Conservation (phyloP, 2,113 vertebrate species). For the Dicrurus megarhynchus region DNA sequence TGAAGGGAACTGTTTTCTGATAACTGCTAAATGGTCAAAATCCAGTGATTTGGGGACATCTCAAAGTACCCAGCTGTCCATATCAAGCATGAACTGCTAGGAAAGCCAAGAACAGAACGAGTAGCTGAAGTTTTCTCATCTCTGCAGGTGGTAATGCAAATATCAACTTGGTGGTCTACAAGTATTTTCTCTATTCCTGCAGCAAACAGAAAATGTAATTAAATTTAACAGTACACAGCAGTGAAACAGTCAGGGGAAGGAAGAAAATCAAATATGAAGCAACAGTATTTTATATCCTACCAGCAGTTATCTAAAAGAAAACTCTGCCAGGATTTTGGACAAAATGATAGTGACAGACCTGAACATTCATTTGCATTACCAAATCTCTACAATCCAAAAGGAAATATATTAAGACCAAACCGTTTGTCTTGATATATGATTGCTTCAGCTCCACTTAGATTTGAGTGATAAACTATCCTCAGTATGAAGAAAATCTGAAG, state of each 20-base stretch:
- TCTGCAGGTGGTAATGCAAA: neutral
- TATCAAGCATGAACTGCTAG: neutral
- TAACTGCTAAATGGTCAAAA: neutral
- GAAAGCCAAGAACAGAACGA: neutral
- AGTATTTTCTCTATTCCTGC: neutral
- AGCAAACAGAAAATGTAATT: neutral
- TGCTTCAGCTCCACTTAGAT: neutral
- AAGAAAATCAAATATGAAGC: neutral
- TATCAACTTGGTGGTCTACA: neutral
- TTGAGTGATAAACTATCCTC: neutral
- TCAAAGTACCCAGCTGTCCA: neutral
- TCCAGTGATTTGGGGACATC: neutral
- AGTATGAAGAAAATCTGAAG: neutral
- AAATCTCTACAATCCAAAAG: neutral
- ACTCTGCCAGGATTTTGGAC: neutral
- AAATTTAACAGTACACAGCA: neutral
- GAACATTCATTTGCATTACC: neutral
- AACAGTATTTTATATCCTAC: neutral
- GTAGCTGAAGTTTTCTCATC: neutral
- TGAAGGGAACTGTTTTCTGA: neutral
- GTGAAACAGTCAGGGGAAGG: neutral
- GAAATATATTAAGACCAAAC: neutral
- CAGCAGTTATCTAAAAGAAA: neutral
- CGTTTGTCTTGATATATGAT: neutral
- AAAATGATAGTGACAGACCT: neutral